Conservation (phyloP, 2,888 invertebrate genomes). For the Dolichopus griseipennis region DNA sequence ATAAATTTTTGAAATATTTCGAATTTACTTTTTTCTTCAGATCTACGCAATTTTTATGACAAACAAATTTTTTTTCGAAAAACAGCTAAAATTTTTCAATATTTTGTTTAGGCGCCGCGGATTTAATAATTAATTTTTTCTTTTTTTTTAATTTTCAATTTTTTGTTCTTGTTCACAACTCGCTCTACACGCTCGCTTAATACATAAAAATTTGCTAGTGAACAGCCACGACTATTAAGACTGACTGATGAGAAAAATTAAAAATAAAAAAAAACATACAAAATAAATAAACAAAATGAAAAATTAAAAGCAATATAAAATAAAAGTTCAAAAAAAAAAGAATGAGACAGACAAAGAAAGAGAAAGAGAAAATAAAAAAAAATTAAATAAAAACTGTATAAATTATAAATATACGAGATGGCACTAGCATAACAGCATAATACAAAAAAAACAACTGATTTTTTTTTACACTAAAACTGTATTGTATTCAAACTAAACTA, state of each 20-base stretch:
- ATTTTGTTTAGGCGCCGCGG: no score
- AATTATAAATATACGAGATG: not conserved
- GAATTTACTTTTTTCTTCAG: no score
- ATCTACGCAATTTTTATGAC: no score
- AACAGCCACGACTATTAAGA: not conserved
- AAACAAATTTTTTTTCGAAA: no score
- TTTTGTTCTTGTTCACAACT: not conserved
- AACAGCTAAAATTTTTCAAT: no score
- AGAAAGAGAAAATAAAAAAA: not conserved
- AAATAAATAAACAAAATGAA: not conserved
- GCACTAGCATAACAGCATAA: not conserved
- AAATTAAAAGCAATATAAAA: not conserved
- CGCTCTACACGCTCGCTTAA: not conserved
- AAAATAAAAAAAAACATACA: not conserved
- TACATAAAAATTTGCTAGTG: not conserved
- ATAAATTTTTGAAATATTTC: no score
- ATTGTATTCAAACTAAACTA: no score
- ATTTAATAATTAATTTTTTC: not conserved
- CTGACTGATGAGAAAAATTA: slow-evolving; percentile 3
- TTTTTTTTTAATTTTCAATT: not conserved
- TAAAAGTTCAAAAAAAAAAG: not conserved
- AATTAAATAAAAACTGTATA: not conserved
- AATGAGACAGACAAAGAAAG: not conserved
- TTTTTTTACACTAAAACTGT: no score
- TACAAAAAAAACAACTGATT: not conserved